phyloP scores from a whole-genome alignment of 92 coral and sea anemone genomes.

The Porites cylindrica region DNA sequence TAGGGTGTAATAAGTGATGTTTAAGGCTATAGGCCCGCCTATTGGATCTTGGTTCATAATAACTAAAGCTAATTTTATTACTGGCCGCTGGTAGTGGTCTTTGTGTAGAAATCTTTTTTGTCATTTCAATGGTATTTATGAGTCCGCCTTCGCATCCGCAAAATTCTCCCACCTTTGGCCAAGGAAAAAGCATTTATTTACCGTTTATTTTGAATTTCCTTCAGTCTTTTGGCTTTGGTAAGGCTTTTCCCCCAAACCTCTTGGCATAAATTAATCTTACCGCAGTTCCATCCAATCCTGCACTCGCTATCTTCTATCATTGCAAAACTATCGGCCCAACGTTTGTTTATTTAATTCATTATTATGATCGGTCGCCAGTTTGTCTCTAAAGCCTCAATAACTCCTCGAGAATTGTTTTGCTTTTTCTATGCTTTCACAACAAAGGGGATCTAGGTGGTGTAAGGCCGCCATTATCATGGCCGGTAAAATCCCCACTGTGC shows the following conservation, averaged over 20 bases:
- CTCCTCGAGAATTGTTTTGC: constrained; percentile 40
- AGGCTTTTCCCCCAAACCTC: neutral
- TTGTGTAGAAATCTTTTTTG: constrained; percentile 41
- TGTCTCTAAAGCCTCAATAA: constrained; percentile 49
- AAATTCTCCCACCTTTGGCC: constrained; percentile 3
- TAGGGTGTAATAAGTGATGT: constrained; percentile 80
- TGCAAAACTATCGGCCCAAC: neutral
- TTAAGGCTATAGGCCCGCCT: constrained; percentile 46
- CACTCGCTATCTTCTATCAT: neutral
- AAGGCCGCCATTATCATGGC: constrained; percentile 16
- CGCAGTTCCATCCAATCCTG: neutral
- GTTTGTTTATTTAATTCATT: constrained; percentile 43
- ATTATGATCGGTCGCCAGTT: constrained; percentile 45
- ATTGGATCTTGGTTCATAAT: constrained; percentile 46
- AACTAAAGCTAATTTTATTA: constrained; percentile 37
- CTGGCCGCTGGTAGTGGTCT: constrained; percentile 10
- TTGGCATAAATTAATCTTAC: neutral
- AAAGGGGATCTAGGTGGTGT: constrained; percentile 20
- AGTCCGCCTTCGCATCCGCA: constrained; percentile 25
- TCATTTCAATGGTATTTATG: constrained; percentile 35
- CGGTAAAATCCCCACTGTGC: constrained; percentile 4
- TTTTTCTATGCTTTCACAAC: constrained; percentile 17
- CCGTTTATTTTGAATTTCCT: neutral
- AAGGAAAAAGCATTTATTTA: neutral
- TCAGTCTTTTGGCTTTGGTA: neutral